Percentiles rank a stretch among this genome's conserved stretches.
Conservation (phyloP, 2,888 invertebrate genomes). For the Drosophila mayaguana region DNA sequence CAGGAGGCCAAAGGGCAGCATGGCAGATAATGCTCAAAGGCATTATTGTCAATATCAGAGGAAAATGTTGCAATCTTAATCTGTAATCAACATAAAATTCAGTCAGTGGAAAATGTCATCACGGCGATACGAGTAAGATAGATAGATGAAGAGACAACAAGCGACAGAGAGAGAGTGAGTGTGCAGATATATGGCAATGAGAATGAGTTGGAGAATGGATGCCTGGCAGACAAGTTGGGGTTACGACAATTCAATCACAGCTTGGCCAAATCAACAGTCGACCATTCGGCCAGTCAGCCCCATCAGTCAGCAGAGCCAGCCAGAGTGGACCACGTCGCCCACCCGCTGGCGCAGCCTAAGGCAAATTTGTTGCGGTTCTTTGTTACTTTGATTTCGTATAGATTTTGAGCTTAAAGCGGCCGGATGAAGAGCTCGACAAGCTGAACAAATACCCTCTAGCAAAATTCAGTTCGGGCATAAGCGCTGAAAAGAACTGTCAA, state of each 20-base stretch:
- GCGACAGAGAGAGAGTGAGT: constrained; percentile 18
- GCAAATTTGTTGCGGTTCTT: constrained; percentile 79
- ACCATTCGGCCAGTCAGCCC: constrained; percentile 53
- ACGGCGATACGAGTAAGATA: constrained; percentile 56
- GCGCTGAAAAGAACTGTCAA: background rate
- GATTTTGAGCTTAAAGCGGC: constrained; percentile 69
- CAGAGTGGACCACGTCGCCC: background rate
- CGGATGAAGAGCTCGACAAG: constrained; percentile 8
- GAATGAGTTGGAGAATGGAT: background rate
- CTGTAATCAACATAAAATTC: constrained; percentile 81
- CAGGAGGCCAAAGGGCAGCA: constrained; percentile 56
- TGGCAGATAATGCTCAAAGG: constrained; percentile 68
- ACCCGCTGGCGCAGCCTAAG: constrained; percentile 55
- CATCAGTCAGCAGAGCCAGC: constrained; percentile 38
- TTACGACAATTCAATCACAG: constrained; percentile 76
- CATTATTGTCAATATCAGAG: constrained; percentile 77
- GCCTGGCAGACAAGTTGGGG: constrained; percentile 50
- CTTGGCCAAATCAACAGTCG: constrained; percentile 73
- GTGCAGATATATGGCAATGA: background rate
- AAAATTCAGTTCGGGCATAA: background rate
- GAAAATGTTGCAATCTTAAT: constrained; percentile 81
- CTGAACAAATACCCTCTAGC: constrained; percentile 15
- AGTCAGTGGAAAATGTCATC: constrained; percentile 80
- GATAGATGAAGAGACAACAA: constrained; percentile 24
- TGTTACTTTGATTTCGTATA: constrained; percentile 74